phyloP scores from a whole-genome alignment of 1,140 invertebrate genomes.

The Neotoxoptera formosana region DNA sequence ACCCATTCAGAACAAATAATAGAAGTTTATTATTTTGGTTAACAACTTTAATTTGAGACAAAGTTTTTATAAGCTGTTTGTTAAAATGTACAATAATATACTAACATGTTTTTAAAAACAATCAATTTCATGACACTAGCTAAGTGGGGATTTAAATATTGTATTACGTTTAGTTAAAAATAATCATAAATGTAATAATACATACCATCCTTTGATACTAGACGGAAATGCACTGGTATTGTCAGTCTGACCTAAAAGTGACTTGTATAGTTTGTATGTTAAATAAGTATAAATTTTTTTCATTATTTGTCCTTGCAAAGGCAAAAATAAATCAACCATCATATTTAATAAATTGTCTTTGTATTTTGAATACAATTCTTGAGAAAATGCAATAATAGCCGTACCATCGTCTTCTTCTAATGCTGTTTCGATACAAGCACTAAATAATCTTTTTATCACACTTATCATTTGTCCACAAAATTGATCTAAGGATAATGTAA shows the following conservation, averaged over 20 bases:
- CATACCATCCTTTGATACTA: conserved; percentile 18
- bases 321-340: conserved; percentile 20
- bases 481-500: neutral
- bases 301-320: neutral
- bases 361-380: conserved; percentile 1
- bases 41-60: neutral
- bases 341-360: neutral
- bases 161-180: neutral
- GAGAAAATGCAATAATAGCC: neutral
- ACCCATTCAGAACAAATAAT: no score
- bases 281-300: conserved; percentile 21
- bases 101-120: neutral
- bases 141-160: neutral
- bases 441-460: conserved; percentile 32
- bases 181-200: neutral
- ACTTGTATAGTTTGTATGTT: conserved; percentile 18
- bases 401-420: neutral
- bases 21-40: neutral
- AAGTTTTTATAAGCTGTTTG: neutral
- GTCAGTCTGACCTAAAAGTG: no score
- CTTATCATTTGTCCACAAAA: neutral
- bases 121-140: no score
- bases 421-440: neutral
- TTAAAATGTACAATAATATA: neutral
- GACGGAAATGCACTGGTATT: conserved; percentile 18